Evolutionary conservation across 2,113 vertebrate genomes (phyloP), one percentile per base, ranked within the genome.

Genomic region (Theropithecus gelada): DNA sequence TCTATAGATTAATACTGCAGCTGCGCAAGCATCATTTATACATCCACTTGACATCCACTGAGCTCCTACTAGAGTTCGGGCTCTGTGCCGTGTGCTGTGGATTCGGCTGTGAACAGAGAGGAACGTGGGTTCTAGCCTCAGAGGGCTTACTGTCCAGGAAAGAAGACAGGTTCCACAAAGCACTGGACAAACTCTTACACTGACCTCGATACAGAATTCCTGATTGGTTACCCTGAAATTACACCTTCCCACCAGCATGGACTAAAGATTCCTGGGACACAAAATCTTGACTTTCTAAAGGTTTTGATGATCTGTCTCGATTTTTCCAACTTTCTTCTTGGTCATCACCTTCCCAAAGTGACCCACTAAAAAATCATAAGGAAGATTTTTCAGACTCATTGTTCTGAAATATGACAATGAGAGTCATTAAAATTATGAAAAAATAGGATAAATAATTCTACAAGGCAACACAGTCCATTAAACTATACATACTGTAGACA

Each of bases 401-500:
- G 43, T 90, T 84, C 90, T 95, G 93, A 73, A 84, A 55, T 68
- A 76, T 87, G 92, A 66, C 73, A 89, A 82, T 80, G 70, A 81
- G 16, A 6, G 57, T 40, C 87, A 59, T 89, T 97, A 90, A 90
- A 96, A 87, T 94, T 90, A 90, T 88, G 79, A 81, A 48, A 94
- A 94, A 94, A 92, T 70, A 86, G 45, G 50, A 35, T 95, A 72
- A 93, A 91, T 12, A 45, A 76, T 76, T 94, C 83, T 64, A 89
- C 61, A 90, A 90, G 66, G 55, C 30, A 88, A 97, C 97, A 94
- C 61, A 94, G 22, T 61, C 50, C 55, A 52, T 64, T 86, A 91
- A 85, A 48, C 48, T 82, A 93, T 81, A 89, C 76, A 83, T 57
- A 92, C 25, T 27, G 12, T 48, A 86, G 66, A 50, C 85, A 91